phyloP scores from a whole-genome alignment of 2,888 invertebrate species.

The Crepidodera aurea region DNA sequence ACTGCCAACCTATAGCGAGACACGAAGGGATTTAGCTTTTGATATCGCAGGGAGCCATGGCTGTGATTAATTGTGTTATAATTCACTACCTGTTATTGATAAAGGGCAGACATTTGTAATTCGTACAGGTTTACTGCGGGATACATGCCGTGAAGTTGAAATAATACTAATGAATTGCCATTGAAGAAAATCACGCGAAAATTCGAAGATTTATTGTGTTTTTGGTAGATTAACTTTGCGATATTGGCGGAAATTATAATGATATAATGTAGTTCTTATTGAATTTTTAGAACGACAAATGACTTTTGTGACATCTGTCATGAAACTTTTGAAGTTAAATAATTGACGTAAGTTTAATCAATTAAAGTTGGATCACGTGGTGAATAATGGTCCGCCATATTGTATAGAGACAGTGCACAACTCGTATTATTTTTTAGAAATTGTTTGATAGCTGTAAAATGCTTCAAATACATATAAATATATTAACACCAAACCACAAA shows the following conservation, averaged over 20 bases:
- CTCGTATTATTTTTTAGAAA: no score
- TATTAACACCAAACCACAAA: no score
- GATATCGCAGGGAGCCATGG: slow-evolving; percentile 23
- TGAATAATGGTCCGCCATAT: no score
- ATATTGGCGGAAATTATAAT: background rate
- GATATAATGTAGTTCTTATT: background rate
- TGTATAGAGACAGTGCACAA: no score
- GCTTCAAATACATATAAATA: no score
- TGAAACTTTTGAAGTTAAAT: no score
- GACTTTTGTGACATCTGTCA: no score
- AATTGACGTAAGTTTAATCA: no score
- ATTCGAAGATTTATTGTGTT: slow-evolving; percentile 2
- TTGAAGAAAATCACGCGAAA: slow-evolving; percentile 16
- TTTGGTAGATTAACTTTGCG: background rate
- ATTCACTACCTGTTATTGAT: slow-evolving; percentile 38
- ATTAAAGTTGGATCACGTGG: no score
- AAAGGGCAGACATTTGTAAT: slow-evolving; percentile 33
- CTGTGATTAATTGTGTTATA: slow-evolving; percentile 36
- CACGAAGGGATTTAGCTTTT: slow-evolving; percentile 27
- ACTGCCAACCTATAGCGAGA: slow-evolving; percentile 12
- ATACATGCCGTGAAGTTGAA: slow-evolving; percentile 12
- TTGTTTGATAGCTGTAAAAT: no score
- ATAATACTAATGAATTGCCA: slow-evolving; percentile 23
- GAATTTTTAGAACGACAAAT: background rate
- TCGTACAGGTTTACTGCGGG: slow-evolving; percentile 15